Evolutionary conservation across 2,888 invertebrate species (phyloP), one percentile per base, ranked within the genome.

Genomic region (Coleophora flavipennella): DNA sequence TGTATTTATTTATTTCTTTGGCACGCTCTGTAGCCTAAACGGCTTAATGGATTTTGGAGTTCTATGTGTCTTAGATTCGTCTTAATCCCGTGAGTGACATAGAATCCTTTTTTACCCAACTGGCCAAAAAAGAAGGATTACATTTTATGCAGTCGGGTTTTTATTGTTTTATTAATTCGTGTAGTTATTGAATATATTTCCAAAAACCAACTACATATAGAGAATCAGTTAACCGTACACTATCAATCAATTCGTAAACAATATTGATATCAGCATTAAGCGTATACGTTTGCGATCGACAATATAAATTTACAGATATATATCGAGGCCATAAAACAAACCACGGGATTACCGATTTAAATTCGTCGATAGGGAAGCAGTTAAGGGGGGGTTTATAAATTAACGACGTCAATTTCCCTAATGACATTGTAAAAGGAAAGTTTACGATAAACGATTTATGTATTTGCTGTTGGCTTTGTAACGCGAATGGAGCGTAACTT

Each of bases 341-440:
- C 80, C 81, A 55, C 74, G 49, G 70, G 74, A 78, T 80, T 77
- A 76, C 69, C 67, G 71, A 77, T 79, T 80, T 73, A 72, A 80
- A 78, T 79, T 67, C 71, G 66, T 67, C 69, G 77, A 80, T 81
- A 80, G 65, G 67, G 59, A 57, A 67, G 66, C 76, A 70, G 69
- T 77, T 71, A 72, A 69, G 67, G 67, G 67, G 66, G 59, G 62
- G 65, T 72, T 72, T 78, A 76, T 74, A 79, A 79, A 81, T 80
- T 78, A 81, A 80, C 76, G 77, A 72, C 49, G 60, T 66, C 77
- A 80, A 83, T 84, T 81, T 81, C 72, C 79, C 77, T 83, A 81
- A 84, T 83, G 79, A 81, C 75, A 74, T 63, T 79, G 78, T 81
- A 79, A 81, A 83, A 75, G 79, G 70, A 71, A 80, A 74, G 66